Evolutionary conservation across 2,888 invertebrate genomes (phyloP).

Genomic region (Orthosia gothica): DNA sequence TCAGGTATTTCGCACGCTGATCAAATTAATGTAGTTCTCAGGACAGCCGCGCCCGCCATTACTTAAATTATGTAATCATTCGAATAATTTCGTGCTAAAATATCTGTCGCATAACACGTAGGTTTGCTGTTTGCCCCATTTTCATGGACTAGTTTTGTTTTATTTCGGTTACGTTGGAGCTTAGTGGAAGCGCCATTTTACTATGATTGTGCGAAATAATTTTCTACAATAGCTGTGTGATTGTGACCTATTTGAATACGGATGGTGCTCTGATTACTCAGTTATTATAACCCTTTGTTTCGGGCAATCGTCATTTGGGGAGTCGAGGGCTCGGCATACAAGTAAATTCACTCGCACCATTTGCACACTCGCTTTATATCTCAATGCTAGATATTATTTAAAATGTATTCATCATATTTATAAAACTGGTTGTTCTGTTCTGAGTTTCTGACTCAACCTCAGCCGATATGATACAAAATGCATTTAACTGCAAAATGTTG

Average conservation of each 20-base stretch:
- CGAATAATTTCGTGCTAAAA: slow-evolving; percentile 42
- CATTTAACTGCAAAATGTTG: neutral
- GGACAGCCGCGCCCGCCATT: slow-evolving; percentile 53
- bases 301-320: too few relatives aligned
- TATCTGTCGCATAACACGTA: slow-evolving; percentile 45
- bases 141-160: slow-evolving; percentile 49
- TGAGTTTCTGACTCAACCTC: slow-evolving; percentile 6
- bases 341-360: too few relatives aligned
- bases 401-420: too few relatives aligned
- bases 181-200: slow-evolving; percentile 20
- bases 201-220: slow-evolving; percentile 24
- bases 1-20: slow-evolving; percentile 24
- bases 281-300: neutral
- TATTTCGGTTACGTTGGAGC: slow-evolving; percentile 35
- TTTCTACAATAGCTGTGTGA: neutral
- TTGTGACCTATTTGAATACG: neutral
- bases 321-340: too few relatives aligned
- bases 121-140: slow-evolving; percentile 31
- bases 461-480: neutral
- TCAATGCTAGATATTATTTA: too few relatives aligned
- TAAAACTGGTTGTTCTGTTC: neutral
- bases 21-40: slow-evolving; percentile 35
- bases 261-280: neutral
- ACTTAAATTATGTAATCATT: slow-evolving; percentile 56
- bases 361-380: too few relatives aligned